phyloP scores from a whole-genome alignment of 2,888 invertebrate genomes.

The Epirrhoe alternata region DNA sequence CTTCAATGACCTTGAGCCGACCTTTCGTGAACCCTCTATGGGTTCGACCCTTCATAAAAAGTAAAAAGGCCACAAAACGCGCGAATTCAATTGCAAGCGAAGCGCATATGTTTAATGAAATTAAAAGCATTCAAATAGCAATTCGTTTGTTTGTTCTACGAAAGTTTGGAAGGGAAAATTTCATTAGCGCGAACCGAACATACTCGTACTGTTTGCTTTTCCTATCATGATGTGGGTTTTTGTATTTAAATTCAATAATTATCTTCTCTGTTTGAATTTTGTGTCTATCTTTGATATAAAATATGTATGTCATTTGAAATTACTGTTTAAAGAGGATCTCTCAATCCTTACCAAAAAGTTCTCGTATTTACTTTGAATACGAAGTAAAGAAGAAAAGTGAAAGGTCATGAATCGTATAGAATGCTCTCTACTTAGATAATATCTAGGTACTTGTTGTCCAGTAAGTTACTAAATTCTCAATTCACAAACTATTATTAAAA shows the following conservation, averaged over 20 bases:
- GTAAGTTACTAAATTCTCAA: neutral
- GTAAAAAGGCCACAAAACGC: constrained; percentile 38
- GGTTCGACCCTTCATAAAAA: constrained; percentile 24
- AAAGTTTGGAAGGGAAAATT: constrained; percentile 32
- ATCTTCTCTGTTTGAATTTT: too few relatives aligned
- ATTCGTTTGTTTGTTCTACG: constrained; percentile 44
- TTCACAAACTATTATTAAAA: neutral
- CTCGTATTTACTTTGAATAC: neutral
- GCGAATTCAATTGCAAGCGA: constrained; percentile 36
- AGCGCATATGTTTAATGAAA: constrained; percentile 57
- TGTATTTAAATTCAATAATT: neutral
- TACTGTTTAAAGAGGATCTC: too few relatives aligned
- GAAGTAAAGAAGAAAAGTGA: neutral
- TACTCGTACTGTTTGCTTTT: constrained; percentile 9
- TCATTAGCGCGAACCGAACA: constrained; percentile 32
- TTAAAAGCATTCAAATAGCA: constrained; percentile 52
- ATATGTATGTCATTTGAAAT: too few relatives aligned
- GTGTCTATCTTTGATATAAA: too few relatives aligned
- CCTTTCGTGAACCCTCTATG: constrained; percentile 35
- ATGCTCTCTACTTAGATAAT: neutral
- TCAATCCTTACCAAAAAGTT: neutral
- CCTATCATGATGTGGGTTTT: neutral
- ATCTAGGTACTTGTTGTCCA: neutral
- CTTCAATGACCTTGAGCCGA: constrained; percentile 33
- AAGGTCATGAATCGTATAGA: neutral